Conservation (phyloP, 1,140 invertebrate species). For the Diploscapter pachys region DNA sequence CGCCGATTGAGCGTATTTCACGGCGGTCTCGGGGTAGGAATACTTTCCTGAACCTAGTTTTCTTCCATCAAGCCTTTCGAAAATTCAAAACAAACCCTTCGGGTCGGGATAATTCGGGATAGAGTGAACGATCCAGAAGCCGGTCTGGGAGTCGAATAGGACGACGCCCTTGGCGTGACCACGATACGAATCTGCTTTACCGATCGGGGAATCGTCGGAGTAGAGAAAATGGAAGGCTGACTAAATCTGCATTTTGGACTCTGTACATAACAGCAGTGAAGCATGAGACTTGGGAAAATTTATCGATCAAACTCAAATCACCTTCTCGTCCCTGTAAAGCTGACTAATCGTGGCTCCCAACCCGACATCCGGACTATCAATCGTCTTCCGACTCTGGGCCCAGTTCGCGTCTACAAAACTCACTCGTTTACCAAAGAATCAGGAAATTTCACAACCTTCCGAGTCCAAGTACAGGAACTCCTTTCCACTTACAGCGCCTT, state of each 20-base stretch:
- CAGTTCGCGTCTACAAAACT: conserved; percentile 10
- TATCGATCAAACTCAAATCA: neutral
- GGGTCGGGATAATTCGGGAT: conserved; percentile 23
- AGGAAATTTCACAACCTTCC: too few species aligned
- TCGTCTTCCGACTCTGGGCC: neutral
- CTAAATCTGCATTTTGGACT: neutral
- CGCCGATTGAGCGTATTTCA: conserved; percentile 29
- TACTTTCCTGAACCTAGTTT: conserved; percentile 6
- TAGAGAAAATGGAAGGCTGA: conserved; percentile 26
- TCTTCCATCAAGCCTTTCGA: conserved; percentile 5
- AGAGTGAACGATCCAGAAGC: conserved; percentile 32
- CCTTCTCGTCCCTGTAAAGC: conserved; percentile 14
- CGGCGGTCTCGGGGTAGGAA: conserved; percentile 24
- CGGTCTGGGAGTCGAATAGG: conserved; percentile 22
- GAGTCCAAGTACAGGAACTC: conserved; percentile 12
- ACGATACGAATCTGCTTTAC: conserved; percentile 26
- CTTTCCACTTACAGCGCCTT: neutral
- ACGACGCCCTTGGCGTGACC: conserved; percentile 34
- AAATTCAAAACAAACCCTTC: neutral
- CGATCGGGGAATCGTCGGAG: conserved; percentile 25
- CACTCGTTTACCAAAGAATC: too few species aligned
- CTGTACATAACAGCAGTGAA: too few species aligned
- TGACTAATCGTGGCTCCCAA: conserved; percentile 19
- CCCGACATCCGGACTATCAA: neutral
- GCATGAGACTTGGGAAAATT: neutral